These are phyloP conservation scores for Temnothorax rugatulus DNA, from an alignment of 2,888 invertebrate species.

Conservation along the genomic window DNA sequence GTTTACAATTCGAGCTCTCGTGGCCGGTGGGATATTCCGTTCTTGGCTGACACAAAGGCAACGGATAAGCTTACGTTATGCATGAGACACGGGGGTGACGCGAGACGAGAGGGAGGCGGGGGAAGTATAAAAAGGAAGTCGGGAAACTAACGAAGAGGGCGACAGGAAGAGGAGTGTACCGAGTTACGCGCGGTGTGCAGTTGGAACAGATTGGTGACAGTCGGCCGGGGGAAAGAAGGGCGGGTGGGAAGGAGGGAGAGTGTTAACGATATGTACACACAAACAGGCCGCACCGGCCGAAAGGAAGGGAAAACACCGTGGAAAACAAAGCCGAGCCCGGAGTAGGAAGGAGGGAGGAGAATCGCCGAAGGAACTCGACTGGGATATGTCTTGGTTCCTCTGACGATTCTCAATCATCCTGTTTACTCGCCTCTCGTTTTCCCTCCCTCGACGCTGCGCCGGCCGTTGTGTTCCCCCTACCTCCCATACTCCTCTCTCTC, in stretches of 20 bases:
- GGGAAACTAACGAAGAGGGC: conserved; percentile 40
- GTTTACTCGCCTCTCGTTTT: conserved; percentile 51
- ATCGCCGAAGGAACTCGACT: conserved; percentile 56
- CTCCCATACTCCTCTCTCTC: not conserved
- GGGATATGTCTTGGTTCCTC: conserved; percentile 49
- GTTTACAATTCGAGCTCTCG: conserved; percentile 18
- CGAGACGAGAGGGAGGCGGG: not conserved
- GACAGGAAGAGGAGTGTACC: conserved; percentile 53
- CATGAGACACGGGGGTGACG: conserved; percentile 5
- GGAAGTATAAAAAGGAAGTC: conserved; percentile 25
- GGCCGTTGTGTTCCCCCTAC: not conserved
- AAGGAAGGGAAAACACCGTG: conserved; percentile 40
- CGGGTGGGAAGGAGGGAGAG: conserved; percentile 3
- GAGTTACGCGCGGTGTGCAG: conserved; percentile 59
- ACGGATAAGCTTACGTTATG: conserved; percentile 51
- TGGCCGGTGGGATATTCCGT: conserved; percentile 32
- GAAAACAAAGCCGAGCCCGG: conserved; percentile 31
- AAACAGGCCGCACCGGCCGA: conserved; percentile 67
- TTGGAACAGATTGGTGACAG: conserved; percentile 71
- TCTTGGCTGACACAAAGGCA: conserved; percentile 46
- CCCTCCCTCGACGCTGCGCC: conserved; percentile 12
- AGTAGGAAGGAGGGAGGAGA: conserved; percentile 30
- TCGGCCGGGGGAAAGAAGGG: not conserved
- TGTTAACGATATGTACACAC: conserved; percentile 81
- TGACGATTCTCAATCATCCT: conserved; percentile 55